Percentiles rank a stretch among this genome's conserved stretches.
These are phyloP conservation scores for Varroa destructor DNA, from an alignment of 1,140 invertebrate genomes.

Conservation along the genomic window DNA sequence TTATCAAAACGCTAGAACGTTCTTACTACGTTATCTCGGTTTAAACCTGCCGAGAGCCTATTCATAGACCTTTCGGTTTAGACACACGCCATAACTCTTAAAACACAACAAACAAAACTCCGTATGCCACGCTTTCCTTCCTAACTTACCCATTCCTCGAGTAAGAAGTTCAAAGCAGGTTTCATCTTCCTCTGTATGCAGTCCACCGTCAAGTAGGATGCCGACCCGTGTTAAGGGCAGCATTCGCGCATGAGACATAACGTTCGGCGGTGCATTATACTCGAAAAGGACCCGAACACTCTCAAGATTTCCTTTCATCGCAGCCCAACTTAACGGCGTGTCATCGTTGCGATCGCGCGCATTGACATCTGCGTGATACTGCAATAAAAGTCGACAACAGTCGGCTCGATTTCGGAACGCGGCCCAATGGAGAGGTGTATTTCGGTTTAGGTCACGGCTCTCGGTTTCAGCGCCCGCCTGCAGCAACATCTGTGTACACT, in stretches of 20 bases:
- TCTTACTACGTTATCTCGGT: too few relatives aligned
- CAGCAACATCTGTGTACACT: constrained; percentile 37
- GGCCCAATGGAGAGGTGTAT: constrained; percentile 41
- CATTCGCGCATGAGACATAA: constrained; percentile 37
- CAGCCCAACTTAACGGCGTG: constrained; percentile 37
- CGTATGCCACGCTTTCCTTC: too few relatives aligned
- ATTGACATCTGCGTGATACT: constrained; percentile 38
- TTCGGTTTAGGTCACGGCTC: constrained; percentile 37
- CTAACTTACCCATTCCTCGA: constrained; percentile 37
- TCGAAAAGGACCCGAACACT: constrained; percentile 40
- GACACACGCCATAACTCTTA: too few relatives aligned
- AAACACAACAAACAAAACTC: too few relatives aligned
- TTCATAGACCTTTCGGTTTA: too few relatives aligned
- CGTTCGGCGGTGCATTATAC: constrained; percentile 38
- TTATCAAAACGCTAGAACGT: too few relatives aligned
- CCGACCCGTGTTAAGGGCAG: constrained; percentile 37
- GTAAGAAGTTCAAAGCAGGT: constrained; percentile 38
- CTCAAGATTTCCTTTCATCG: constrained; percentile 40
- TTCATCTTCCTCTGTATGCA: constrained; percentile 37
- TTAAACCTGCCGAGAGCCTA: too few relatives aligned
- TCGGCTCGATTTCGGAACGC: constrained; percentile 37
- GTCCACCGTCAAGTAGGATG: constrained; percentile 36
- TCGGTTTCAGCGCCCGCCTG: constrained; percentile 38
- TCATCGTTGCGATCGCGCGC: constrained; percentile 40
- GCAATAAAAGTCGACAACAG: constrained; percentile 38